Base-by-base conservation (phyloP, 2,888 invertebrate species). In the Melinaea marsaeus region DNA sequence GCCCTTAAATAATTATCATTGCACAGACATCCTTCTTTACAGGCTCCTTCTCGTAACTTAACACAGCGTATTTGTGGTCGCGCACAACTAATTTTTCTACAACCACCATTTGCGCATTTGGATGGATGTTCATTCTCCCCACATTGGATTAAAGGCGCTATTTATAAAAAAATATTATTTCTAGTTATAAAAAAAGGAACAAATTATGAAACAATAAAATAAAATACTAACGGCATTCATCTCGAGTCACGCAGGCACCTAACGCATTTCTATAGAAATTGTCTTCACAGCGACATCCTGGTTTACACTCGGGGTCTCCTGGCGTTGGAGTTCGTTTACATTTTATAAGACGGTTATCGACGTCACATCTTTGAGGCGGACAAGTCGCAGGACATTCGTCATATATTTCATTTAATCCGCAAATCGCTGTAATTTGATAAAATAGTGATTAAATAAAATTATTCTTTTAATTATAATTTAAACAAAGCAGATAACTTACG, bases 1-100 rank as follows among this genome's bases (percentile, higher is more conserved):
- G 67, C 67, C 60, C 69, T 66, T 13, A 76, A 57, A 35, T 68
- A 74, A 4, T 66, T 67, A 9, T 63, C 7, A 55, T 64, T 35
- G 51, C 76, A 77, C 2, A 74, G 32, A 48, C 76, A 76, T 34
- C 72, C 75, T 22, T 65, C 61, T 54, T 57, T 58, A 61, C 75
- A 75, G 7, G 51, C 34, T 0, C 56, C 58, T 5, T 61, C 11
- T 3, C 6, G 32, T 6, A 55, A 46, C 34, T 22, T 35, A 34
- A 61, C 46, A 57, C 54, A 11, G 63, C 46, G 4, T 56, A 32
- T 57, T 57, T n/a, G 6, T 45, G 63, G 13, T 61, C 58, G 37
- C 2, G 66, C 51, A 37, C 66, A 66, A 46, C 58, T 61, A 33
- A 22, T 58, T 32, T 66, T 63, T 13, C 54, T 35, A 34, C 66